A percentile compares a stretch with the other conserved stretches of the same genome.
Conservation (phyloP, 2,113 vertebrate species). For the Microtus ochrogaster region DNA sequence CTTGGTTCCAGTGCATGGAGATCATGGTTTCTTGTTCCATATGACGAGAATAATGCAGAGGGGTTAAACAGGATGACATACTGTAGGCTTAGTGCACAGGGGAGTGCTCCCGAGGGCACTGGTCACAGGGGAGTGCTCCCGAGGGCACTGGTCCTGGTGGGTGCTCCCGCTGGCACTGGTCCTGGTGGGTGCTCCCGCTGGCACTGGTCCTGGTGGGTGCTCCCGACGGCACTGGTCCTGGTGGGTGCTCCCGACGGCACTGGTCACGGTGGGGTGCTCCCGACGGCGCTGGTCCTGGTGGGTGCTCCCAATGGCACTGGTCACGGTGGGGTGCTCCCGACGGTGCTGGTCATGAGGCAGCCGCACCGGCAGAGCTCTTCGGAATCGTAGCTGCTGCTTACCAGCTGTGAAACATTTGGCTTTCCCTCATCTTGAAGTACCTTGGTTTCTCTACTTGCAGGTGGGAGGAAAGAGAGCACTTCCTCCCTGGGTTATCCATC, state of each 20-base stretch:
- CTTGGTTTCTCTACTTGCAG: background rate
- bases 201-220: no score
- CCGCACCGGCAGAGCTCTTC: background rate
- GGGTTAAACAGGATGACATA: background rate
- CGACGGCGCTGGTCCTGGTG: fast-evolving
- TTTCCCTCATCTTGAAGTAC: background rate
- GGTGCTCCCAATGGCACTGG: no score
- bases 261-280: no score
- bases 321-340: background rate
- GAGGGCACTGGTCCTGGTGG: background rate
- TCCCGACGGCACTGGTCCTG: no score
- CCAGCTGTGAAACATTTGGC: background rate
- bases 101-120: no score
- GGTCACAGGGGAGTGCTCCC: background rate
- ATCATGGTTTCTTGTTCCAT: background rate
- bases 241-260: no score
- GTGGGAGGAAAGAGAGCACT: background rate
- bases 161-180: no score
- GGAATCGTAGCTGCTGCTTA: background rate
- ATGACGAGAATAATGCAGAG: background rate
- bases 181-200: background rate
- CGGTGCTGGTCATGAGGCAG: background rate
- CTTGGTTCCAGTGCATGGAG: background rate
- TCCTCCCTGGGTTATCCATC: background rate
- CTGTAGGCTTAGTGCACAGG: background rate